These are phyloP conservation scores for Porphyrio hochstetteri DNA, from an alignment of 2,113 vertebrate species.

Conservation along the genomic window DNA sequence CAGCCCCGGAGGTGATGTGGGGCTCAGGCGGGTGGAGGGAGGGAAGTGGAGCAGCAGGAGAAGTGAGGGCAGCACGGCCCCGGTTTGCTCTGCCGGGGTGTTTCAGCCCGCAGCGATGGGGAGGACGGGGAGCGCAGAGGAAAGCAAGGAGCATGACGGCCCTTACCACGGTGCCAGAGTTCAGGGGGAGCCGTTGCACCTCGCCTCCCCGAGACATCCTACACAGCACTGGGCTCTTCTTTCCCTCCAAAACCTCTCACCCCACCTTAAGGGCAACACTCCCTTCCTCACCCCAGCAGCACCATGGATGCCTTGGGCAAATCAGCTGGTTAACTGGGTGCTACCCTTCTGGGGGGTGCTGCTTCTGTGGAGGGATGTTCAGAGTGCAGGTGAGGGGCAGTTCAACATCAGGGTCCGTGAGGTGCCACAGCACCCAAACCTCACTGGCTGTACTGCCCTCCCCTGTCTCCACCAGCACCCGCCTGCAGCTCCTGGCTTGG, in stretches of 20 bases:
- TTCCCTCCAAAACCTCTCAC: neutral
- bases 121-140: neutral
- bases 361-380: neutral
- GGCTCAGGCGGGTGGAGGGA: neutral
- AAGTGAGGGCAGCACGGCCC: neutral
- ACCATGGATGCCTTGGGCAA: neutral
- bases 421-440: neutral
- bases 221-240: neutral
- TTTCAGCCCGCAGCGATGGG: neutral
- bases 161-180: neutral
- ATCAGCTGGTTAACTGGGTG: neutral
- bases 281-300: neutral
- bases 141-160: neutral
- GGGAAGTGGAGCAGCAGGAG: neutral
- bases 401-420: neutral
- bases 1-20: neutral
- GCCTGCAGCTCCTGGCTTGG: neutral
- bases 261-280: neutral
- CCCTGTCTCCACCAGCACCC: neutral
- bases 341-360: neutral
- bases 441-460: neutral
- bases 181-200: neutral
- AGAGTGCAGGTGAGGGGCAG: neutral
- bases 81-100: neutral
- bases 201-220: neutral